phyloP scores from a whole-genome alignment of 1,140 invertebrate genomes.

The Cyphomyrmex costatus region DNA sequence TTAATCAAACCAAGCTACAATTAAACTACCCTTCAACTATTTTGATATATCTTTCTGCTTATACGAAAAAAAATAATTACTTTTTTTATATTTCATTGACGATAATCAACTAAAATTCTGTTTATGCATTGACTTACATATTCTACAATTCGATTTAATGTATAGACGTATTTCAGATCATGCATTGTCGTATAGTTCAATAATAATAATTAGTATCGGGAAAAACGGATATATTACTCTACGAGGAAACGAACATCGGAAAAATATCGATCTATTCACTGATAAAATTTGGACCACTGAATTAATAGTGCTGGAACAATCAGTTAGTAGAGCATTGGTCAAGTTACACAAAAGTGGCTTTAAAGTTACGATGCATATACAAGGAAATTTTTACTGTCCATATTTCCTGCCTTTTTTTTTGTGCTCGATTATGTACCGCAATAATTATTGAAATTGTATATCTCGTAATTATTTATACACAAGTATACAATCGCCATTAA shows the following conservation, averaged over 20 bases:
- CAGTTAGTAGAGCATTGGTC: conserved; percentile 67
- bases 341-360: conserved; percentile 61
- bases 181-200: conserved; percentile 35
- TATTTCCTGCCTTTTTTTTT: neutral
- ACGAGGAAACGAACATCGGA: conserved; percentile 30
- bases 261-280: conserved; percentile 58
- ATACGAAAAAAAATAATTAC: neutral
- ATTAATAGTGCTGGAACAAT: conserved; percentile 64
- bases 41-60: conserved; percentile 10
- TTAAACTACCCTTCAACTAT: conserved; percentile 41
- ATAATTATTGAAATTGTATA: conserved; percentile 30
- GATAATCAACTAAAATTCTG: conserved; percentile 39
- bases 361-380: conserved; percentile 52
- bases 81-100: neutral
- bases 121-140: conserved; percentile 23
- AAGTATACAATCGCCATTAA: conserved; percentile 1
- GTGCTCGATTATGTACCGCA: conserved; percentile 18
- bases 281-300: conserved; percentile 71
- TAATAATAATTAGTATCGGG: conserved; percentile 7
- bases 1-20: conserved; percentile 27
- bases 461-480: conserved; percentile 39
- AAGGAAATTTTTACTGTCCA: conserved; percentile 59
- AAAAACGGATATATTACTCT: conserved; percentile 42
- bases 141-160: conserved; percentile 33
- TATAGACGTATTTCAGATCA: conserved; percentile 2